Base-by-base conservation (phyloP, 2,797 vertebrate species). In the Scolopax rusticola region DNA sequence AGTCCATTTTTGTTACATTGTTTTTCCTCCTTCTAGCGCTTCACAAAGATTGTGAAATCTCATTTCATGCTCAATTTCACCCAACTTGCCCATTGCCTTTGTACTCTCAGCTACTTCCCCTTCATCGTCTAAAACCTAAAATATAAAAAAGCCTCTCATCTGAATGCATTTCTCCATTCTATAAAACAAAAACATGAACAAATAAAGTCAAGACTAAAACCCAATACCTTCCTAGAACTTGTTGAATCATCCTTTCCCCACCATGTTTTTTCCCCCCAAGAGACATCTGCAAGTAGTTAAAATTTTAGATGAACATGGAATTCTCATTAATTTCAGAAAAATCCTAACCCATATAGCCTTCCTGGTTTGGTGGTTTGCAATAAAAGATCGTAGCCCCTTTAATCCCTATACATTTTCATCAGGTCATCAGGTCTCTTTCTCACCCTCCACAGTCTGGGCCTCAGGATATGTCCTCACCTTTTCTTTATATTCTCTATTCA, bases 51-150 rank as follows among this genome's bases (percentile, higher is more conserved):
- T 83, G 41, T 68, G 75, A 96, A 96, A 96, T 94, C 90, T 96
- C 92, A 96, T 96, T 97, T 97, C 95, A 91, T 80, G 93, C 92
- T 94, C 87, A 96, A 90, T 97, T 97, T 91, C 95, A 93, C 78
- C n/a, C 60, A 90, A 96, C 84, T 96, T 94, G 45, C 54, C 87
- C 84, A 74, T 76, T 92, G 56, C 82, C 64, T 95, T 87, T 77
- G n/a, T 81, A 74, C 32, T 87, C 64, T 90, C 53, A 77, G 73
- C 60, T 85, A 87, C 56, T 83, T 95, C 48, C 67, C 30, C n/a
- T 81, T 85, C 33, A 45, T 84, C 74, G 68, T 89, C 67, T 80
- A 77, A 83, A 94, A 90, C 73, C 24, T 68, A 36, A 92, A 87
- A 80, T 45, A 65, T 50, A 53, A 71, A 89, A 89, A 91, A 71